These are phyloP conservation scores for Balearica regulorum DNA, from an alignment of 2,797 vertebrate genomes.

Conservation along the genomic window DNA sequence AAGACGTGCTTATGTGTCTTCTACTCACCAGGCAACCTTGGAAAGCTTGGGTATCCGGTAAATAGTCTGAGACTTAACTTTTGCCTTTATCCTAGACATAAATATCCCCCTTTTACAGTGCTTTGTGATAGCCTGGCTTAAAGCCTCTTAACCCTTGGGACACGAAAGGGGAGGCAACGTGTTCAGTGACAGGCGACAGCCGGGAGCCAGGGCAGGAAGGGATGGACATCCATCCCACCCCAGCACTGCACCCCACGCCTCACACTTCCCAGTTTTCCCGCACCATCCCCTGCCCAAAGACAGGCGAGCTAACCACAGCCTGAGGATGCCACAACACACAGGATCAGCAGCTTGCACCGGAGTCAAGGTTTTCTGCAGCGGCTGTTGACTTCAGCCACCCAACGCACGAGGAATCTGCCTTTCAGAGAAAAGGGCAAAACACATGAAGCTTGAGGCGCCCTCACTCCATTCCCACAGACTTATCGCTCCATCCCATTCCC, in stretches of 20 bases:
- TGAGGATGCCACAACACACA: not conserved
- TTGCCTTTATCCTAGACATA: not conserved
- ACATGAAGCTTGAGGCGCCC: accelerated
- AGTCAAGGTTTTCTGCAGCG: not conserved
- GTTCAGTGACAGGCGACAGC: not conserved
- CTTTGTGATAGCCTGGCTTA: not conserved
- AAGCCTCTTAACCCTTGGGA: not conserved
- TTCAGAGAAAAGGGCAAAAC: not conserved
- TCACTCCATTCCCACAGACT: not conserved
- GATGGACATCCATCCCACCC: not conserved
- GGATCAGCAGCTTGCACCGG: not conserved
- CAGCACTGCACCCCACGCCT: not conserved
- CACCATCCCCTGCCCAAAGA: not conserved
- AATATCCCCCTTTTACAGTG: not conserved
- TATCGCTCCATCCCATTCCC: not conserved
- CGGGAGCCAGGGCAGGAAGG: not conserved
- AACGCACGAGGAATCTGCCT: not conserved
- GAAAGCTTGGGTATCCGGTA: not conserved
- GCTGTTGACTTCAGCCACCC: not conserved
- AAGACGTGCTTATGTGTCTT: not conserved
- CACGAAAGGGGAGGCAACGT: not conserved
- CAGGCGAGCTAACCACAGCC: not conserved
- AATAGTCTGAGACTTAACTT: not conserved
- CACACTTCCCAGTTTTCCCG: not conserved
- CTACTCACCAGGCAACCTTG: not conserved